A percentile compares a stretch with the other conserved stretches of the same genome.
Conservation (phyloP, 2,797 vertebrate genomes). For the Luscinia megarhynchos region DNA sequence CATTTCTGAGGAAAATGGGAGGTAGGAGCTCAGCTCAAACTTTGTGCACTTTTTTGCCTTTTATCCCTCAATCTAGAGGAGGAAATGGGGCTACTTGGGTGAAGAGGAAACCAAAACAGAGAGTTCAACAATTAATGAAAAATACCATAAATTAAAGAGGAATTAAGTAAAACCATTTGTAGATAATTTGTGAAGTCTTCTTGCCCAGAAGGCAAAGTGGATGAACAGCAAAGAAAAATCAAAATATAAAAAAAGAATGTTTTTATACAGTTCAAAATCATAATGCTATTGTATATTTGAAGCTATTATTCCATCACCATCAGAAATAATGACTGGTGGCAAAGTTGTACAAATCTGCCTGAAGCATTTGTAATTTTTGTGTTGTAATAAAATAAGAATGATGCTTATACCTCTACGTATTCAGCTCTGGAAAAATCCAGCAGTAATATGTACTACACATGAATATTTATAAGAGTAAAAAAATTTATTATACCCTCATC, state of each 20-base stretch:
- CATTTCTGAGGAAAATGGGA: background rate
- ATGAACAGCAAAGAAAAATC: background rate
- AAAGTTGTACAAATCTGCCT: background rate
- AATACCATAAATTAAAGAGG: background rate
- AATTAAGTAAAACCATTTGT: background rate
- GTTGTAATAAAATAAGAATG: background rate
- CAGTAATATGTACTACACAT: background rate
- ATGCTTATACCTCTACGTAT: background rate
- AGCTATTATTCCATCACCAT: background rate
- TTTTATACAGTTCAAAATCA: background rate
- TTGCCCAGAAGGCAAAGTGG: background rate
- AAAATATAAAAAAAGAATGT: background rate
- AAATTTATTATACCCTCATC: background rate
- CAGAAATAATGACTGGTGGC: background rate
- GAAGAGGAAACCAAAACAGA: background rate
- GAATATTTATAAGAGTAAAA: conserved; percentile 45
- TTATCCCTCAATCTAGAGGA: background rate
- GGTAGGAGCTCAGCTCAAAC: background rate
- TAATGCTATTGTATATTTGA: background rate
- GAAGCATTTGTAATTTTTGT: background rate
- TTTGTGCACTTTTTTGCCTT: background rate
- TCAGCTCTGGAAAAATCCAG: background rate
- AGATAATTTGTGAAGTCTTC: background rate
- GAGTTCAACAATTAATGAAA: background rate
- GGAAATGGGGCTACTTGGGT: background rate